Conservation (phyloP, 2,888 invertebrate species). For the Podabrus alpinus region DNA sequence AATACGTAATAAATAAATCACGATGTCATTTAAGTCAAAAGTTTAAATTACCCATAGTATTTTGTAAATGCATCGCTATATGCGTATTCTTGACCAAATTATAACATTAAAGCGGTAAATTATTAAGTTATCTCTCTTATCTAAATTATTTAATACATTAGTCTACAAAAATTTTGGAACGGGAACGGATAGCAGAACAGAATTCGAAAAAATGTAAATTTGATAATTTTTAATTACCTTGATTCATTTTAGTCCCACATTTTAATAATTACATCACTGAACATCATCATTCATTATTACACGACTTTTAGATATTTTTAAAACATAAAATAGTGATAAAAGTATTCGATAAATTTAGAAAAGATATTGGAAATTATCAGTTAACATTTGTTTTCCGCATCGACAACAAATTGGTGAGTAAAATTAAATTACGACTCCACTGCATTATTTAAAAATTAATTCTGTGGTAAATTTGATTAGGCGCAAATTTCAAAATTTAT, state of each 20-base stretch:
- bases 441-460: no score
- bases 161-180: neutral
- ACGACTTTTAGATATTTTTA: neutral
- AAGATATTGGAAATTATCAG: neutral
- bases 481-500: no score
- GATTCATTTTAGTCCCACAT: neutral
- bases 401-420: neutral
- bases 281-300: neutral
- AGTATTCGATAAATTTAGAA: neutral
- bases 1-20: no score
- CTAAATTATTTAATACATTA: neutral
- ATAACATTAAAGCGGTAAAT: neutral
- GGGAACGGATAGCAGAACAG: neutral
- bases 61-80: neutral
- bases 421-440: no score
- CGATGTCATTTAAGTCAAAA: no score
- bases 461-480: no score
- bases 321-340: neutral
- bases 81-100: neutral
- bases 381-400: no score
- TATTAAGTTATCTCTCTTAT: neutral
- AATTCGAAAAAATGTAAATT: neutral
- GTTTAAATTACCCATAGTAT: no score
- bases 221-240: neutral
- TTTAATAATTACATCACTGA: no score